These are phyloP conservation scores for Caenorhabditis wallacei DNA, from an alignment of 2,888 invertebrate genomes.

Conservation along the genomic window DNA sequence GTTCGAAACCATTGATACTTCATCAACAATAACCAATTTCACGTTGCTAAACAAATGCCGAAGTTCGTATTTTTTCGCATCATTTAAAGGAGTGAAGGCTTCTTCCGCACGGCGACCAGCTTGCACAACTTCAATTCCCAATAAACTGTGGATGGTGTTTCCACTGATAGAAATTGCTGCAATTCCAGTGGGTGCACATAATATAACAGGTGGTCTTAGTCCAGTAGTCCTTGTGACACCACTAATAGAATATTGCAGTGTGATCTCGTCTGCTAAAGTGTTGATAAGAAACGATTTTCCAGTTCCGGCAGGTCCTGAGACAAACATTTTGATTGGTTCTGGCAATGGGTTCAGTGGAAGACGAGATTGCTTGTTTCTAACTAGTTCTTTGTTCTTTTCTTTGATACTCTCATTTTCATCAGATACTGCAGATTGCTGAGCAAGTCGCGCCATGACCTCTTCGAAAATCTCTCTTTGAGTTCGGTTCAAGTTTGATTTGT, in stretches of 20 bases:
- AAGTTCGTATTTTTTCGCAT: background rate
- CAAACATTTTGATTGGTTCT: slow-evolving; percentile 24
- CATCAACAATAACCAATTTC: background rate
- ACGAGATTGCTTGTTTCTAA: background rate
- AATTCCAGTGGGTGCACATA: slow-evolving; percentile 65
- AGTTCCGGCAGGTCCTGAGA: slow-evolving; percentile 61
- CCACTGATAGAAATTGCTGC: slow-evolving; percentile 66
- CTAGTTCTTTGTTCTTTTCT: background rate
- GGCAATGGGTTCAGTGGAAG: background rate
- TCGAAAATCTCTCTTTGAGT: slow-evolving; percentile 46
- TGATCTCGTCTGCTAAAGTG: slow-evolving; percentile 53
- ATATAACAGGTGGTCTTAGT: slow-evolving; percentile 25
- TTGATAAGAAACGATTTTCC: slow-evolving; percentile 67
- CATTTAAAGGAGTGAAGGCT: background rate
- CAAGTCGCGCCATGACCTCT: slow-evolving; percentile 3
- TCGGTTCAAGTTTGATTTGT: slow-evolving; percentile 5
- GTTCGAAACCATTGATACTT: background rate
- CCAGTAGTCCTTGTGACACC: background rate
- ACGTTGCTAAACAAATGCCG: background rate
- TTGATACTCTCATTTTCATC: background rate
- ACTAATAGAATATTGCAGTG: slow-evolving; percentile 1
- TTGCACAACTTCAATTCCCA: background rate
- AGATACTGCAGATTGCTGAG: slow-evolving; percentile 10
- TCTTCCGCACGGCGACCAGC: background rate
- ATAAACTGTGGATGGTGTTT: slow-evolving; percentile 44